Conservation (phyloP, 2,888 invertebrate genomes). For the Drosophila affinis region DNA sequence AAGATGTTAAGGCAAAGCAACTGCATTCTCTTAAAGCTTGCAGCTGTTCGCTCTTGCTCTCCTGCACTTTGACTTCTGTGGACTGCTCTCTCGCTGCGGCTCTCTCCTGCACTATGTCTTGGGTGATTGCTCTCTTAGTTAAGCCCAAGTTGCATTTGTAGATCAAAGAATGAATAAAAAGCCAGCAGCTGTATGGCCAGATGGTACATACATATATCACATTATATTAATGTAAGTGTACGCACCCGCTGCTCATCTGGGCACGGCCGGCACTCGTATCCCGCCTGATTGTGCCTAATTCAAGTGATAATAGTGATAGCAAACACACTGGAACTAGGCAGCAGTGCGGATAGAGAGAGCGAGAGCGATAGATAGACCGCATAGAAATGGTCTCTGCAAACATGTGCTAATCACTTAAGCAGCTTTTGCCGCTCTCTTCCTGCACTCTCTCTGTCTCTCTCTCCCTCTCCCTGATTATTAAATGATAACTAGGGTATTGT, state of each 20-base stretch:
- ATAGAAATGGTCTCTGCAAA: constrained; percentile 1
- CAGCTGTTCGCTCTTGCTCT: no score
- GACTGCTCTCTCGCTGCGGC: constrained; percentile 20
- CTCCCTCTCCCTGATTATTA: constrained; percentile 19
- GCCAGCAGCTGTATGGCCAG: background rate
- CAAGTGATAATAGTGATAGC: constrained; percentile 62
- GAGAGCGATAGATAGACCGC: background rate
- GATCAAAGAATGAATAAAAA: constrained; percentile 3
- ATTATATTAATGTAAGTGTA: constrained; percentile 13
- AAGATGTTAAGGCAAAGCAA: no score
- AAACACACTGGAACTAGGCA: constrained; percentile 22
- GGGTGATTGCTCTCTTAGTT: constrained; percentile 8
- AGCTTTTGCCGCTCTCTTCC: constrained; percentile 3
- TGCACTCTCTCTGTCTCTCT: background rate
- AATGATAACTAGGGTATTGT: constrained; percentile 31
- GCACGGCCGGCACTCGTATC: constrained; percentile 1
- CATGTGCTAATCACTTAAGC: constrained; percentile 35
- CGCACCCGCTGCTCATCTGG: constrained; percentile 17
- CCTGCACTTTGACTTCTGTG: no score
- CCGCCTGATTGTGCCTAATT: constrained; percentile 59
- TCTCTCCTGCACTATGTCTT: constrained; percentile 15
- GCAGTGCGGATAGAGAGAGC: constrained; percentile 11
- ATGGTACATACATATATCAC: background rate
- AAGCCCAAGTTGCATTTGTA: constrained; percentile 7
- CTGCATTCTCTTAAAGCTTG: no score